A percentile compares a stretch with the other conserved stretches of the same genome.
These are phyloP conservation scores for Cyclina sinensis DNA, from an alignment of 1,140 invertebrate species.

Conservation along the genomic window DNA sequence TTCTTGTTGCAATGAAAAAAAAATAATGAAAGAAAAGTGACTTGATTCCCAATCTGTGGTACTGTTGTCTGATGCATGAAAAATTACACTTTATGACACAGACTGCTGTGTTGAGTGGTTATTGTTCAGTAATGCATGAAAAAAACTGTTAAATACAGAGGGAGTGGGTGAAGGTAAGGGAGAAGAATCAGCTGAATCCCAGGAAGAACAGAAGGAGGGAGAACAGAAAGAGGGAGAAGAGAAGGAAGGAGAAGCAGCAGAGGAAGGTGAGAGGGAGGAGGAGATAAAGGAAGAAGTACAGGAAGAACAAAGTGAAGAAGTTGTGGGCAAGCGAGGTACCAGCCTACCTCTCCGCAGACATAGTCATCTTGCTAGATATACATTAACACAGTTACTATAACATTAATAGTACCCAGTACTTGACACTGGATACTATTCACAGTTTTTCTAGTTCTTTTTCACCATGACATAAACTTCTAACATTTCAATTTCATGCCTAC, in stretches of 20 bases:
- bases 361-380: neutral
- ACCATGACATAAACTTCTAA: no score
- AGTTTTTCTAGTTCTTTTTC: no score
- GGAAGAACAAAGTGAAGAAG: constrained; percentile 39
- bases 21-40: no score
- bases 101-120: neutral
- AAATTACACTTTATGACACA: no score
- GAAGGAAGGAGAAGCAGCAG: constrained; percentile 1
- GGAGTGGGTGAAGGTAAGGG: constrained; percentile 63
- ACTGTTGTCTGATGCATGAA: no score
- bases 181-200: constrained; percentile 56
- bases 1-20: no score
- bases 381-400: neutral
- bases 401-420: no score
- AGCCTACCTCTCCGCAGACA: neutral
- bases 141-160: constrained; percentile 14
- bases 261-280: constrained; percentile 68
- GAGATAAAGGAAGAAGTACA: constrained; percentile 66
- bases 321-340: constrained; percentile 1
- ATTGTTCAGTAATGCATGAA: constrained; percentile 31
- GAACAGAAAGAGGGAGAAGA: constrained; percentile 65
- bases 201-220: constrained; percentile 67
- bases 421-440: no score
- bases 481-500: no score
- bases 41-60: no score